Evolutionary conservation across 2,888 invertebrate species (phyloP), one percentile per base, ranked within the genome.

Genomic region (Apodemia mormo): DNA sequence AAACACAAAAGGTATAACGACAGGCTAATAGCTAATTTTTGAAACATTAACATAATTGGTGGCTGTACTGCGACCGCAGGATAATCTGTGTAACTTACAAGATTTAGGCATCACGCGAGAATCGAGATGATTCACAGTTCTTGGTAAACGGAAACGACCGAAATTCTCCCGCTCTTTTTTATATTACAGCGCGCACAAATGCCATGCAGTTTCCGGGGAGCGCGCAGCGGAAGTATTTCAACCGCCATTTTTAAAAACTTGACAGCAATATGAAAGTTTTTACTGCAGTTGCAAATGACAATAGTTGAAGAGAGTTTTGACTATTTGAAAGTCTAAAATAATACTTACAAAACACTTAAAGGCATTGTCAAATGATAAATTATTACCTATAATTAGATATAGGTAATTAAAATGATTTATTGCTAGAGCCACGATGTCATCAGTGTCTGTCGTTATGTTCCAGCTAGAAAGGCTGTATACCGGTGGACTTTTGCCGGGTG

Each of bases 141-240:
- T 86, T 84, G 88, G 91, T 90, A 90, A 90, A 87, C 92, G 92
- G 91, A 92, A 91, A 90, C 90, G 84, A 85, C 88, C 81, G 82
- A 90, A 58, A 91, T 90, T 89, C 89, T 88, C 80, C 76, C 79
- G 77, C 84, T 85, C 80, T 79, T 89, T 89, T 88, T 89, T 87
- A 83, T 84, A 77, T 75, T 85, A 82, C 84, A 84, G 87, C 74
- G 84, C 87, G 85, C 77, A 85, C 70, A 79, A 40, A 40, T 40
- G 40, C 12, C 84, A 71, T 68, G 70, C 68, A 68, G 68, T 81
- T 75, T 61, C 66, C 67, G 69, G 68, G 70, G 69, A 68, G 72
- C 29, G 58, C 58, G 58, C 58, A 29, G 58, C 58, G 58, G 58
- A 58, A 58, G 58, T 58, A 58, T 58, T 58, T 30, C 29, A 30